Conservation (phyloP, 2,888 invertebrate genomes). For the Drosophila fungiperda region DNA sequence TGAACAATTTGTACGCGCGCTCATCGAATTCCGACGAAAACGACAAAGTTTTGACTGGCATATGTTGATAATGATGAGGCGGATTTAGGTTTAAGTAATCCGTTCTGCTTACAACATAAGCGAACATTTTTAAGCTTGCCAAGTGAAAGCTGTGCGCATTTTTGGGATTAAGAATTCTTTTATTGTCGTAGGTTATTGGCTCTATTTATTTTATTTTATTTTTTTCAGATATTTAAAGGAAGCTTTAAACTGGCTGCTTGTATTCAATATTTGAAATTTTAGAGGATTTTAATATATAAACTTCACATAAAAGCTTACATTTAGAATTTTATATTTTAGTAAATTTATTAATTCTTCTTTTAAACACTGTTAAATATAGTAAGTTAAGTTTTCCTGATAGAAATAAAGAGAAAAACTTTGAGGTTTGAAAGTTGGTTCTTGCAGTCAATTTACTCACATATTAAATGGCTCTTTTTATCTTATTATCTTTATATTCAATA, state of each 20-base stretch:
- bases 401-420: not conserved
- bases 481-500: too few species aligned
- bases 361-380: not conserved
- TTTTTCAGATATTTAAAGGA: not conserved
- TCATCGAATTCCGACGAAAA: not conserved
- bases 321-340: not conserved
- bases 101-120: conserved; percentile 1
- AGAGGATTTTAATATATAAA: not conserved
- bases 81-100: conserved; percentile 28
- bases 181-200: conserved; percentile 24
- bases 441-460: accelerated
- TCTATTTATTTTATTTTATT: not conserved
- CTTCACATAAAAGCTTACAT: not conserved
- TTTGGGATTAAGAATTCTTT: not conserved
- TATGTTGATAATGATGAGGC: conserved; percentile 25
- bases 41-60: conserved; percentile 40
- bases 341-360: not conserved
- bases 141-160: not conserved
- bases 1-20: conserved; percentile 42
- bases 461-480: not conserved
- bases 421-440: not conserved
- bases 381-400: not conserved
- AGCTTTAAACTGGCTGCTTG: not conserved
- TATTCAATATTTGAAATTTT: not conserved
- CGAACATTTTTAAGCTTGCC: not conserved